A percentile compares a stretch with the other conserved stretches of the same genome.
Conservation (phyloP, 2,113 vertebrate species). For the Crocuta crocuta region DNA sequence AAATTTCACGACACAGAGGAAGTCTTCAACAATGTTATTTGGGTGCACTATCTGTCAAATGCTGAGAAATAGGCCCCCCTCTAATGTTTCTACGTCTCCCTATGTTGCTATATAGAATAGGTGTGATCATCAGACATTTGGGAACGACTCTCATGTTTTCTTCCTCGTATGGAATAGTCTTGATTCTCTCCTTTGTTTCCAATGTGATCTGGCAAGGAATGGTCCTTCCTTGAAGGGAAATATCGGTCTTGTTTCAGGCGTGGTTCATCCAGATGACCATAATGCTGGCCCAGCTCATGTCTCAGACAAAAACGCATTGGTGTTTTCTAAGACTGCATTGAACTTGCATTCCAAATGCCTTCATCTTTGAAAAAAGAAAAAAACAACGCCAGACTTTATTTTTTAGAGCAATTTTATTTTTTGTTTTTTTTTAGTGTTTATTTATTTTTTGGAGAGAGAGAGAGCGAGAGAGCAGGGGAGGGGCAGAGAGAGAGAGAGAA, state of each 20-base stretch:
- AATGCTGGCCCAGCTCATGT: not conserved
- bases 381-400: not conserved
- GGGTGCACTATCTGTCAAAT: not conserved
- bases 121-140: not conserved
- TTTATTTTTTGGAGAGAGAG: no score
- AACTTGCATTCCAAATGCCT: conserved; percentile 23
- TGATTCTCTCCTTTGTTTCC: not conserved
- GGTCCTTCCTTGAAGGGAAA: not conserved
- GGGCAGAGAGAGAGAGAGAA: no score
- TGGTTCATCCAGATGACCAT: not conserved
- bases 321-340: not conserved
- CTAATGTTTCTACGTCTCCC: not conserved
- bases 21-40: not conserved
- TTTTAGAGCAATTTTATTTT: not conserved
- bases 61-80: not conserved
- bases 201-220: not conserved
- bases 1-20: not conserved
- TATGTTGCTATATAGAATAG: not conserved
- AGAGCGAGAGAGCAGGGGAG: no score
- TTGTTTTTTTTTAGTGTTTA: no score
- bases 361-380: not conserved
- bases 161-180: not conserved
- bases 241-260: not conserved
- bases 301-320: not conserved
- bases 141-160: not conserved